A percentile compares a stretch with the other conserved stretches of the same genome.
Conservation (phyloP, 2,888 invertebrate genomes). For the Zygaena filipendulae region DNA sequence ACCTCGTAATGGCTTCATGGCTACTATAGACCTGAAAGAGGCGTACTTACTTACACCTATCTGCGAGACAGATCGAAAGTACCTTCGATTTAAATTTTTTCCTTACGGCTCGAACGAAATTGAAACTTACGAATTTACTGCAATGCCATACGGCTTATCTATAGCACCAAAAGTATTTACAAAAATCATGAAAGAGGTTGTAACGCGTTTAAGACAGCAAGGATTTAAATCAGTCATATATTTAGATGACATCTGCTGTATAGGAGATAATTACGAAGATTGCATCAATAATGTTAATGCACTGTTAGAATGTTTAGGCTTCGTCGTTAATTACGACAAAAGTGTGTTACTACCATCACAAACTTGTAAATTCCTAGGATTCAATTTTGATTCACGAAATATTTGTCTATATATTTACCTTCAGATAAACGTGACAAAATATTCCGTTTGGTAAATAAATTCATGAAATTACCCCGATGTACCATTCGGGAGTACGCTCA, state of each 20-base stretch:
- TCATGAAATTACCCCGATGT: not conserved
- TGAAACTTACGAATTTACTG: not conserved
- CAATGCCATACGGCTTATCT: not conserved
- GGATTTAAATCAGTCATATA: not conserved
- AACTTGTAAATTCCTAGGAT: slow-evolving; percentile 5
- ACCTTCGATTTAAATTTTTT: too few species aligned
- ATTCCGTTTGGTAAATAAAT: slow-evolving; percentile 1
- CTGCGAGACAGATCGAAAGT: not conserved
- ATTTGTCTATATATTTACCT: slow-evolving; percentile 5
- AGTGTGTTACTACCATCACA: slow-evolving; percentile 4
- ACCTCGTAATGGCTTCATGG: slow-evolving; percentile 2
- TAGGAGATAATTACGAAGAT: not conserved
- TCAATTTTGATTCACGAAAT: not conserved
- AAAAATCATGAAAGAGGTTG: not conserved
- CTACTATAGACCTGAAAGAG: slow-evolving; percentile 9
- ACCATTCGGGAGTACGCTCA: slow-evolving; percentile 3
- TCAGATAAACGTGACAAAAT: slow-evolving; percentile 1
- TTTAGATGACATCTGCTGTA: not conserved
- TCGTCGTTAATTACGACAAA: slow-evolving; percentile 14
- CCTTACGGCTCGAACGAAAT: not conserved
- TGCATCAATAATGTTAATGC: not conserved
- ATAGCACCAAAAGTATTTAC: not conserved
- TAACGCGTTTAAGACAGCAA: not conserved
- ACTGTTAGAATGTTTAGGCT: slow-evolving; percentile 12
- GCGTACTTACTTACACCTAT: slow-evolving; percentile 7